Evolutionary conservation across 2,113 vertebrate genomes (phyloP), one percentile per base, ranked within the genome.

Genomic region (Ptilorrhoa leucosticta): DNA sequence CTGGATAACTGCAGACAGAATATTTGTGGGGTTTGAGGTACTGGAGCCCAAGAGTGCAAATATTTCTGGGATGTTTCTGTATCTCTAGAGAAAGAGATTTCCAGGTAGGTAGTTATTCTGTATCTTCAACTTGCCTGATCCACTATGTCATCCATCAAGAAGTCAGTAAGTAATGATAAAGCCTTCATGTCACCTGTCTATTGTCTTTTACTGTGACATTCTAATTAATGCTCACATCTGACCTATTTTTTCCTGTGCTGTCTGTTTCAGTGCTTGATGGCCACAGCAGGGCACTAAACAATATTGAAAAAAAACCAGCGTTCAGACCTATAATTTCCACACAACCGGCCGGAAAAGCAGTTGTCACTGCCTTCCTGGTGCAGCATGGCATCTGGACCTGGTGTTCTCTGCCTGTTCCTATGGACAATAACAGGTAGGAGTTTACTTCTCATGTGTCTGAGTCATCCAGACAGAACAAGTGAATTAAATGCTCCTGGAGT

Each of bases 361-460:
- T 63, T 72, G 35, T 58, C n/a, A 21, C 53, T 84, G 51, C 61
- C 83, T n/a, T 40, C 63, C 63, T 86, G 82, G 76, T 72, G 39
- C 85, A 90, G 57, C 91, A 98, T 98, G 98, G 93, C 79, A 11
- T 61, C 87, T 89, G 63, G 82, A 10, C 45, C 75, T 40, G 66
- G 63, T 68, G 15, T 87, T 87, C 31, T 87, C 73, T 81, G 82
- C 76, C 92, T 97, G 73, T 64, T 98, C 65, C 69, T 97, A 11
- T 90, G 93, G 69, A 66, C 95, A 48, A 17, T 97, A 63, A 81
- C 95, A 98, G 98, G 98, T 98, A 97, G 65, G 97, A 79, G 21
- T 82, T 87, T 39, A 40, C 61, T 85, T 60, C 42, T 77, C 13
- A 4, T 87, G n/a, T 83, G 5, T 72, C 40, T 66, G 58, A 85